Evolutionary conservation across 2,113 vertebrate genomes (phyloP), one percentile per base, ranked within the genome.

Genomic region (Pelodiscus sinensis): DNA sequence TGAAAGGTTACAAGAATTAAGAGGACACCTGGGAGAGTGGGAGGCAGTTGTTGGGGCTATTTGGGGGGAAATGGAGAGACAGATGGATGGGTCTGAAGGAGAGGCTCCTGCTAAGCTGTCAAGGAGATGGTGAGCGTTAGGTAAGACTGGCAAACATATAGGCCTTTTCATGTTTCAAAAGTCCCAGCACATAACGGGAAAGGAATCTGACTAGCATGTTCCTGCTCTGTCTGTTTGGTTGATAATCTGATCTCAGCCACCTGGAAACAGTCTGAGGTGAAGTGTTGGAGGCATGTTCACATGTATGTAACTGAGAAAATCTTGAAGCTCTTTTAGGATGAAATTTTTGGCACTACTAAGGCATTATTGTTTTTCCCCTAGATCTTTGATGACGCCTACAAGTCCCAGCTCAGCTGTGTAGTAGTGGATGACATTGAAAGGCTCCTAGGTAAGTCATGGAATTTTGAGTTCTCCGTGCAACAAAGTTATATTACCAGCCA

Each of bases 321-420:
- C 6, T 19, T n/a, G 35, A 58, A 79, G n/a, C 24, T 71, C 18
- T 44, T 19, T 62, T 27, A 35, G 31, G 82, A 85, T 90, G 85
- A n/a, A 78, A 5, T 86, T 27, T 91, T 9, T 68, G 55, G 79
- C 81, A 2, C 1, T 65, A 86, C 57, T n/a, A 12, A 44, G 44
- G 44, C n/a, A 2, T 79, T 93, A 92, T 81, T 2, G 60, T 96
- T 60, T 89, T 84, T 96, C 96, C 29, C 82, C 6, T 31, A 99
- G 99, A 99, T 99, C 96, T 99, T 99, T 94, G 99, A 99, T 88
- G 99, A 99, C 84, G 99, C 99, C 0, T 99, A 99, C 97, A 99
- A 99, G 97, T 99, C 99, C 80, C 99, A 99, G 93, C 98, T 99
- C 95, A 99, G 99, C 97, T 99, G 99, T 87, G 98, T 99, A 57